These are phyloP conservation scores for Stomorhina lunata DNA, from an alignment of 2,888 invertebrate species.

Conservation along the genomic window DNA sequence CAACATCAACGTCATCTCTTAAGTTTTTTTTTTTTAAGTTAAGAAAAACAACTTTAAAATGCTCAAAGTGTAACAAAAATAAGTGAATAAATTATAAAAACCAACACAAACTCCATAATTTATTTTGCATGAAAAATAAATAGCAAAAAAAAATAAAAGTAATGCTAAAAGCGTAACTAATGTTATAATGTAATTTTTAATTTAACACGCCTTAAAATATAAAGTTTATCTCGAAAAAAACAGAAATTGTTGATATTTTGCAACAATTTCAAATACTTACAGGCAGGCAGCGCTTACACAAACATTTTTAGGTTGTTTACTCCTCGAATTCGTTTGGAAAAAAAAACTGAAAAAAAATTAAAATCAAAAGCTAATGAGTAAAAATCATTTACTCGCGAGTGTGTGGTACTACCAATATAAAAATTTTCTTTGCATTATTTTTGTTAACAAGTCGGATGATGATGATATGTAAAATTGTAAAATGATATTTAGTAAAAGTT, in stretches of 20 bases:
- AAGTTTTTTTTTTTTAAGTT: not conserved
- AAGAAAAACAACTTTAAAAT: not conserved
- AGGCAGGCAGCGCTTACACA: not conserved
- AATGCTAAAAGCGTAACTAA: constrained; percentile 51
- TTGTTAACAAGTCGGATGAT: not conserved
- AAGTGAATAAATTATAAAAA: not conserved
- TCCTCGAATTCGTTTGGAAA: not conserved
- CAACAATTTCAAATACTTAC: constrained; percentile 12
- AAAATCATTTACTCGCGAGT: constrained; percentile 4
- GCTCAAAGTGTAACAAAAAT: not conserved
- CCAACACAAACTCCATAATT: constrained; percentile 20
- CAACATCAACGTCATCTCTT: not conserved
- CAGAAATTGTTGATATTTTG: constrained; percentile 53
- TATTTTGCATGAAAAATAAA: constrained; percentile 27
- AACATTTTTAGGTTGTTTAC: not conserved
- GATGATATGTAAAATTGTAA: no score
- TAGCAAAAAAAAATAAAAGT: constrained; percentile 2
- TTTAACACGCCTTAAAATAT: constrained; percentile 58
- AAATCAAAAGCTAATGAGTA: not conserved
- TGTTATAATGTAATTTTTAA: constrained; percentile 50
- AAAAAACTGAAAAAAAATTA: not conserved
- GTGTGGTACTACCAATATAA: not conserved
- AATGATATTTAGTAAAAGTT: constrained; percentile 44
- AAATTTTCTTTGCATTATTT: not conserved
- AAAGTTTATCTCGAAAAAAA: constrained; percentile 54